A percentile compares a stretch with the other conserved stretches of the same genome.
phyloP scores from a whole-genome alignment of 1,140 invertebrate species.

The Parapsyche elsis region DNA sequence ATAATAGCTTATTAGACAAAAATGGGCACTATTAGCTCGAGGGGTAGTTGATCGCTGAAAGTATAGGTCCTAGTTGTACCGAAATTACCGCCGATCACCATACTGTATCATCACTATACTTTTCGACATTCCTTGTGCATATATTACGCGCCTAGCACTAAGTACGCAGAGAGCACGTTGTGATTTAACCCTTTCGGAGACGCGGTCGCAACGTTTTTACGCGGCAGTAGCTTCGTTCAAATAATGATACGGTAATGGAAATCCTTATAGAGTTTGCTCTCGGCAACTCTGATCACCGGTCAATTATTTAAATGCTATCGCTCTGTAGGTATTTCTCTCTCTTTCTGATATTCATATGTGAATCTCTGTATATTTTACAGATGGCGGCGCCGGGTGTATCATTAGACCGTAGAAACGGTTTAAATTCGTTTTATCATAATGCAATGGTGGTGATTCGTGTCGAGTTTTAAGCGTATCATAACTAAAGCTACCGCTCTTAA shows the following conservation, averaged over 20 bases:
- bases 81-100: too few species aligned
- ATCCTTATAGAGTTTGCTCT: background rate
- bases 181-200: background rate
- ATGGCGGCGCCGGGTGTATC: background rate
- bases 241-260: background rate
- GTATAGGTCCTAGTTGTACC: too few species aligned
- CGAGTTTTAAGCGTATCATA: background rate
- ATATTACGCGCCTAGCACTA: too few species aligned
- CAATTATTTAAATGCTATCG: background rate
- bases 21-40: too few species aligned
- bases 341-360: background rate
- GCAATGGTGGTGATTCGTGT: background rate
- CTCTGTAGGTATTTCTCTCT: background rate
- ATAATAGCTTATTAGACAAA: too few species aligned
- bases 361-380: background rate
- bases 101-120: too few species aligned
- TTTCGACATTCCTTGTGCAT: too few species aligned
- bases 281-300: background rate
- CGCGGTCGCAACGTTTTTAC: background rate
- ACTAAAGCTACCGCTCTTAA: background rate
- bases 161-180: background rate
- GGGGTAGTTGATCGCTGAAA: too few species aligned
- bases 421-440: constrained; percentile 21
- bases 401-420: constrained; percentile 14
- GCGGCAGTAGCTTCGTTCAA: constrained; percentile 3